phyloP scores from a whole-genome alignment of 1,140 invertebrate species.

The Nasonia giraulti region DNA sequence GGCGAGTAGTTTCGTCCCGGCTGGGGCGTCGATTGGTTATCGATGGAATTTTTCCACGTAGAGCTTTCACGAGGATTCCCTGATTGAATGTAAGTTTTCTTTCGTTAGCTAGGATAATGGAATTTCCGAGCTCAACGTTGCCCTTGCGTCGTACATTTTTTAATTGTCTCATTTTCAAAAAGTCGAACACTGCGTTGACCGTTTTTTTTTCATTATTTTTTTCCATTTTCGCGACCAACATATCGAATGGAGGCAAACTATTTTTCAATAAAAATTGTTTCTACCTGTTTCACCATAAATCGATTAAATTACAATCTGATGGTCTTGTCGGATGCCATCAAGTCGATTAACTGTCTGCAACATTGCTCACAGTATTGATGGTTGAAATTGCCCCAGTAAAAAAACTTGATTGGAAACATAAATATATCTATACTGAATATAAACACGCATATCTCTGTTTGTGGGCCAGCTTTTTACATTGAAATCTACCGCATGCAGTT shows the following conservation, averaged over 20 bases:
- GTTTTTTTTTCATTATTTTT: neutral
- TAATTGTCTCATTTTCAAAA: neutral
- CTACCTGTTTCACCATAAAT: too few species aligned
- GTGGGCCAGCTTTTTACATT: too few species aligned
- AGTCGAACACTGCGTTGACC: neutral
- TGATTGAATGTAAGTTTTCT: neutral
- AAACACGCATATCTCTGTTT: too few species aligned
- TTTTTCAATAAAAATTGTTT: too few species aligned
- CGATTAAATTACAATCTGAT: too few species aligned
- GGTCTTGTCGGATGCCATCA: too few species aligned
- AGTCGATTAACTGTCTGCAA: too few species aligned
- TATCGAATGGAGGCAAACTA: neutral
- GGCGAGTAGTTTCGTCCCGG: neutral
- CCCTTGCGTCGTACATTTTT: neutral
- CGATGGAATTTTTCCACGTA: constrained; percentile 4
- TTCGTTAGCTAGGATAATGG: neutral
- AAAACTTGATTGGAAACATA: too few species aligned
- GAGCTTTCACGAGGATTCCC: neutral
- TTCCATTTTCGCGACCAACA: neutral
- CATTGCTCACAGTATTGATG: too few species aligned
- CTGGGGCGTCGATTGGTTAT: constrained; percentile 8
- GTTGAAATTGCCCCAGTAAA: too few species aligned
- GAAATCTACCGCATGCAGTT: neutral
- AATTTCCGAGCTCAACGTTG: neutral
- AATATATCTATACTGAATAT: too few species aligned